Evolutionary conservation across 2,888 invertebrate genomes (phyloP), one percentile per base, ranked within the genome.

Genomic region (Pseudococcus jackbeardsleyi): DNA sequence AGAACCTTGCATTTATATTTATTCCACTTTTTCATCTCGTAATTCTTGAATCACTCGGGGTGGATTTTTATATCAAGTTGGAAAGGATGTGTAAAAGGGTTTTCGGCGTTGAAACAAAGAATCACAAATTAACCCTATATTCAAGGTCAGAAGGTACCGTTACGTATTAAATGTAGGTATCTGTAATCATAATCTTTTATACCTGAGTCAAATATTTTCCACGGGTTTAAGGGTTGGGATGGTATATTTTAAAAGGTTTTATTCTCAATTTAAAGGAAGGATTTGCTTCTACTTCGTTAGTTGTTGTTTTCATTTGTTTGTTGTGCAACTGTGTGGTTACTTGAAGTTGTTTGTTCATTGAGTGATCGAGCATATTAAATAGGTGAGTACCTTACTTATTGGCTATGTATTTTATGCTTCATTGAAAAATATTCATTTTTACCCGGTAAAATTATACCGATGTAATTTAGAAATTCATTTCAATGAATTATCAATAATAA

Each of bases 61-160:
- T 7, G 4, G 2, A 33, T 26, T 33, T 72, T 17, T 33, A 33
- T 17, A 2, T 15, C 39, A 1, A 26, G 15, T 72, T 4, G 17
- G 33, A 72, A 33, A 39, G 17, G 72, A 33, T 33, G 17, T 33
- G 33, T 72, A 9, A 33, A 39, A 33, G 19, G 17, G 72, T 33
- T 72, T 72, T 33, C 26, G 26, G 26, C 26, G 26, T 33, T 15
- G 33, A 72, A 72, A 72, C 33, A 72, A 72, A 72, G 33, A 17
- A 15, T 26, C 17, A 17, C 39, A 33, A 82, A 82, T 82, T 46
- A 82, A 82, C 79, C 79, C 79, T 82, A 9, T 15, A 19, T 46
- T 46, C 79, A 82, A 82, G 79, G 79, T 46, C 46, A 46, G 19
- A 2, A 19, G 46, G 19, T 82, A 82, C 79, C 79, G 79, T 82